These are phyloP conservation scores for Lutraria lutraria DNA, from an alignment of 2,888 invertebrate species.

Conservation along the genomic window DNA sequence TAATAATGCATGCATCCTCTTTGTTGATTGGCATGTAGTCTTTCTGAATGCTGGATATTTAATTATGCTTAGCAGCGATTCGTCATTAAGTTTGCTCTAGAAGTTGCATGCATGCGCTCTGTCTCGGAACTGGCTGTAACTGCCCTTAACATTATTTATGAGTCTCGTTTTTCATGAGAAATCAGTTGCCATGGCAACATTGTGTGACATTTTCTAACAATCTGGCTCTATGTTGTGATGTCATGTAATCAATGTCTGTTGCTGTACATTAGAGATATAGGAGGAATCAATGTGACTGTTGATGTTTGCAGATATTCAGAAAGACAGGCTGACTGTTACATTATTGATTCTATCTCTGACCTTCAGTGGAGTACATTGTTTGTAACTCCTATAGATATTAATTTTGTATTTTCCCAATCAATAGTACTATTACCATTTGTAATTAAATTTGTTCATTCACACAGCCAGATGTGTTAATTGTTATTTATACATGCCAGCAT, in stretches of 20 bases:
- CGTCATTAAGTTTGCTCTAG: background rate
- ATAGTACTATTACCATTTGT: background rate
- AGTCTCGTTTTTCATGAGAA: background rate
- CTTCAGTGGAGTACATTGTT: background rate
- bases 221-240: background rate
- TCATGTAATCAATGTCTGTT: conserved; percentile 9
- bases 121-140: background rate
- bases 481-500: too few relatives aligned
- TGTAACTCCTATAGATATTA: background rate
- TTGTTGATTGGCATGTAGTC: background rate
- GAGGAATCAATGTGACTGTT: conserved; percentile 9
- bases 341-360: background rate
- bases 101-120: background rate
- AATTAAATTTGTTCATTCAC: background rate
- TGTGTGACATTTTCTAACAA: background rate
- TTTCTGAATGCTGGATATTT: background rate
- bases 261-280: background rate
- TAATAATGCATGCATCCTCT: background rate
- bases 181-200: background rate
- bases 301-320: background rate
- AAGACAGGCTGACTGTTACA: background rate
- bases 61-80: background rate
- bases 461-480: too few relatives aligned
- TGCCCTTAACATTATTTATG: conserved; percentile 3
- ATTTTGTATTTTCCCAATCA: background rate